Evolutionary conservation across 2,797 vertebrate species (phyloP), one percentile per base, ranked within the genome.

Genomic region (Vultur gryphus): DNA sequence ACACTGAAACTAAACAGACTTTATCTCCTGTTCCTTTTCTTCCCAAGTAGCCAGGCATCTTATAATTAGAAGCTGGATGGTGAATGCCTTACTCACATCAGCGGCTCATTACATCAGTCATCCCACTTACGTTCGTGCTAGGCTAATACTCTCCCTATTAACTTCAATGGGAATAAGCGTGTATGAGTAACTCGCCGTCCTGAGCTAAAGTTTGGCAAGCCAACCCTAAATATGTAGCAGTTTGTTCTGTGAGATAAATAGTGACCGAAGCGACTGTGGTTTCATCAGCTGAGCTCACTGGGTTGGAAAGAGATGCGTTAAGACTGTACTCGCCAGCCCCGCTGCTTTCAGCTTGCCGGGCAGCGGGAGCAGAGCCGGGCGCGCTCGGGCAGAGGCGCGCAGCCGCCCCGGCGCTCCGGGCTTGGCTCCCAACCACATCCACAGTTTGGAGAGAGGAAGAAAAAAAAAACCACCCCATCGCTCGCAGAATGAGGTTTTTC

Each of bases 41-140:
- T 94, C 78, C 57, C 72, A 69, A 78, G 78, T 33, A 92, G 33
- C 69, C 81, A 92, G 69, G 75, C 75, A 66, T 84, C 91, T 83
- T 52, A 13, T 33, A 93, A 89, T 67, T 61, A 6, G n/a, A 46
- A 28, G 31, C 82, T 58, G 78, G 87, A 65, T 25, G 2, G 8
- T 18, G 84, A 81, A 13, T 8, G 87, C 82, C 41, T 59, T 48
- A 29, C 49, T 89, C 44, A 49, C 78, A 78, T 73, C 90, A 62
- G 75, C 12, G 1, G 78, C 75, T 89, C 86, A 16, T 80, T 35
- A 16, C 85, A 85, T 89, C 91, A 84, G 44, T 66, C 86, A 66
- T 39, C 51, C 62, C 62, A 4, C 78, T 84, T 19, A 6, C 1
- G 39, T 23, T 21, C 7, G 16, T 4, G 59, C 59, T 31, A 6